Conservation (phyloP, 2,888 invertebrate genomes). For the Ctenicera cuprea region DNA sequence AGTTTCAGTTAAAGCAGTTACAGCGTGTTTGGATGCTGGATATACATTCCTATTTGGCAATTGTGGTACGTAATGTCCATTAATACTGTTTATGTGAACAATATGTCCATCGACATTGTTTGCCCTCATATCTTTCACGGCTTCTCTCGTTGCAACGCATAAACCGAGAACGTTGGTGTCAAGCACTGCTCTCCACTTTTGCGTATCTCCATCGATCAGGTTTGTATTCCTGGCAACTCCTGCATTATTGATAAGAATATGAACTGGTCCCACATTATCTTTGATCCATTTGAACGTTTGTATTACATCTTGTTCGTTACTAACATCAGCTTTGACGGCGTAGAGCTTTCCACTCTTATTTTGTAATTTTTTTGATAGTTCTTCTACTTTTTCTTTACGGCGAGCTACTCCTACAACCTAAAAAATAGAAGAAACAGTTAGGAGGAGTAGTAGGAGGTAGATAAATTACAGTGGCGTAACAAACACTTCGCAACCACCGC, state of each 20-base stretch:
- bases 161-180: constrained; percentile 62
- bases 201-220: constrained; percentile 56
- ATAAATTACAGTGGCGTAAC: too few species aligned
- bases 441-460: too few species aligned
- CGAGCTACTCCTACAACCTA: constrained; percentile 63
- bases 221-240: constrained; percentile 54
- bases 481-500: too few species aligned
- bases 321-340: constrained; percentile 57
- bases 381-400: constrained; percentile 57
- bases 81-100: constrained; percentile 61
- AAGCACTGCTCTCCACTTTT: constrained; percentile 56
- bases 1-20: constrained; percentile 67
- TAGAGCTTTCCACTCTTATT: constrained; percentile 51
- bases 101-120: constrained; percentile 29
- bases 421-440: too few species aligned
- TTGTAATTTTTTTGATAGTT: constrained; percentile 52
- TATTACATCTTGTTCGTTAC: constrained; percentile 56
- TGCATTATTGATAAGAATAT: constrained; percentile 61
- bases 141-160: constrained; percentile 61
- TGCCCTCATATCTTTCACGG: constrained; percentile 48
- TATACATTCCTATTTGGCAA: constrained; percentile 62
- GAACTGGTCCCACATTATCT: constrained; percentile 56
- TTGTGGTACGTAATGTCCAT: constrained; percentile 60
- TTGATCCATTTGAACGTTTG: constrained; percentile 55
- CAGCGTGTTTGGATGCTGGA: constrained; percentile 65